Evolutionary conservation across 2,113 vertebrate species (phyloP).

Genomic region (Thalassoma bifasciatum): DNA sequence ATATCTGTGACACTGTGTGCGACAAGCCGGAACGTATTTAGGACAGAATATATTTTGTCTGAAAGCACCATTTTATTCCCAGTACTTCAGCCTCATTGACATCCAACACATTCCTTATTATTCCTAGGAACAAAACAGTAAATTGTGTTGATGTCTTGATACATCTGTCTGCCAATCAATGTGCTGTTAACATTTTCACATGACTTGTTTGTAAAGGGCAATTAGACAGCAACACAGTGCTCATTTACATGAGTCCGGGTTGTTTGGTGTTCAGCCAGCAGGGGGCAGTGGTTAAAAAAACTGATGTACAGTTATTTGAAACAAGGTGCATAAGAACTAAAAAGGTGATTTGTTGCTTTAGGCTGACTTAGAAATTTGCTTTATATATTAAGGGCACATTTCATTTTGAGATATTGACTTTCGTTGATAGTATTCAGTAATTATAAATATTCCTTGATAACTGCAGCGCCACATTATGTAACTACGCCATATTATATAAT

Average conservation of each 20-base stretch:
- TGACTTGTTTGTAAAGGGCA: conserved; percentile 30
- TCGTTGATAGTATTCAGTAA: too few species aligned
- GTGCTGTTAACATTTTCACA: conserved; percentile 47
- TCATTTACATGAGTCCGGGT: conserved; percentile 43
- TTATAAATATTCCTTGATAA: too few species aligned
- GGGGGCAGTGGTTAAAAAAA: too few species aligned
- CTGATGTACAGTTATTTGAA: conserved; percentile 19
- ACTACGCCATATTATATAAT: too few species aligned
- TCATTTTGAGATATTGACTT: too few species aligned
- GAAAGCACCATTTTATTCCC: neutral
- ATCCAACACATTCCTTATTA: neutral
- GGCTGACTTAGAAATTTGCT: too few species aligned
- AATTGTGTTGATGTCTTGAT: conserved; percentile 6
- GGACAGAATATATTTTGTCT: neutral
- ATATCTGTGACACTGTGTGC: neutral
- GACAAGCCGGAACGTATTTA: neutral
- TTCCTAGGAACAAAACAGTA: conserved; percentile 37
- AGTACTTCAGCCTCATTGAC: neutral
- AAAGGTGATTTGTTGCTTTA: too few species aligned
- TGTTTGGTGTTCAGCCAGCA: conserved; percentile 69
- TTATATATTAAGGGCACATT: too few species aligned
- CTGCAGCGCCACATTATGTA: too few species aligned
- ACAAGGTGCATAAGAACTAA: neutral
- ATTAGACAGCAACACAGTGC: conserved; percentile 58
- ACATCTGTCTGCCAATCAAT: conserved; percentile 39